Evolutionary conservation across 2,113 vertebrate species (phyloP), one percentile per base, ranked within the genome.

Genomic region (Prinia subflava): DNA sequence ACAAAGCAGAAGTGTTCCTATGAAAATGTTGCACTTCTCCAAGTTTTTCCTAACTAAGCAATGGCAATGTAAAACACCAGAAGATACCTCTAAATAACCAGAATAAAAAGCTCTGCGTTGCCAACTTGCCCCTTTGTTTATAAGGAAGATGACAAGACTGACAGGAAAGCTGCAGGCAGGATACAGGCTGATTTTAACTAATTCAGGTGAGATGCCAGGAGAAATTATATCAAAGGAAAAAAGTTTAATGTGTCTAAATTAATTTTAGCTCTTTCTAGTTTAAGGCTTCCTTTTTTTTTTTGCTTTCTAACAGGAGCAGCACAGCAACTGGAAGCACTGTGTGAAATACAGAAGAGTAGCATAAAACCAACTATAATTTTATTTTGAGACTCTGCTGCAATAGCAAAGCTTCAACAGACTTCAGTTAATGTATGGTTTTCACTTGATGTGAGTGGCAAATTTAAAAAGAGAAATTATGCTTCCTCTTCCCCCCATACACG

Each of bases 401-500:
- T 15, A 75, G 37, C 64, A 84, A 74, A 87, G 15, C 47, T 77
- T 70, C 37, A 57, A 42, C 1, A 55, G 50, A 84, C 56, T 53
- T 44, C 17, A 17, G 49, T 35, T 57, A 44, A 63, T 67, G 1
- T 17, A 41, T 18, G 8, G 19, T 84, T 83, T 87, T 69, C 30
- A 64, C 35, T 60, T 77, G 11, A 68, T 46, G 11, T 1, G 10
- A 91, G 35, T 39, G 15, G 27, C 18, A 83, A 80, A 80, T n/a
- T 64, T 56, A 17, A 33, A 37, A 67, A 53, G 31, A 69, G 6
- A 60, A 64, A 41, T 47, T 16, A 63, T 15, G 35, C 10, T 33
- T 47, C 23, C 49, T 60, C n/a, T 18, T 44, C 1, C 28, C 28
- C 6, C 3, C 4, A 10, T 8, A 49, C 9, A 22, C 0, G 1